Evolutionary conservation across 35 echinoderm and acorn worm species (phyloP).

Genomic region (Acanthaster planci): DNA sequence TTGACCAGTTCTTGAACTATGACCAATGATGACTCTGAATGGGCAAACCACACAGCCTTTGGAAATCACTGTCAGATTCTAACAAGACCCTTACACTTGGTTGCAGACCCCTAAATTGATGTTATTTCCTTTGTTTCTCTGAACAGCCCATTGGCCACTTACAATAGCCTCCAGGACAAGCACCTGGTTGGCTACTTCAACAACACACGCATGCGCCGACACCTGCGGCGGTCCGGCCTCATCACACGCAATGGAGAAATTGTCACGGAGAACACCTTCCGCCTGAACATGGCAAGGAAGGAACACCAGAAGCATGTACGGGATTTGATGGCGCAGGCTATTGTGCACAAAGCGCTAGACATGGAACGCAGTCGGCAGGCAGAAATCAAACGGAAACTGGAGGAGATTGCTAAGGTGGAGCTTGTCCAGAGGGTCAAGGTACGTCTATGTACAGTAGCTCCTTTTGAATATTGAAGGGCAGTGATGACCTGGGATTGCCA

Average conservation of each 20-base stretch:
- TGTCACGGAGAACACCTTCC: constrained; percentile 82
- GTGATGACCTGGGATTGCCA: no score
- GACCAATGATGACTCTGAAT: no score
- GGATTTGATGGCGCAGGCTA: constrained; percentile 94
- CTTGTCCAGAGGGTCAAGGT: constrained; percentile 88
- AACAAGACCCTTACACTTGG: no score
- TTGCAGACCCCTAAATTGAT: no score
- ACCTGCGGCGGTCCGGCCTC: constrained; percentile 84
- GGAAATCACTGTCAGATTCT: no score
- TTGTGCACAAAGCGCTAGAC: constrained; percentile 94
- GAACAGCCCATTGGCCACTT: constrained; percentile 83
- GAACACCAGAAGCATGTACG: constrained; percentile 94
- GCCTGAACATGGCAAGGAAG: constrained; percentile 92
- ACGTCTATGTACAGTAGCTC: no score
- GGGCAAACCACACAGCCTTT: no score
- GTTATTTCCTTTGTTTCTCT: background rate
- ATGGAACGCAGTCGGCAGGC: constrained; percentile 83
- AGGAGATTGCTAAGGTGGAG: constrained; percentile 94
- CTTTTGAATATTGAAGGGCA: no score
- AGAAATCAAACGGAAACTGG: constrained; percentile 89
- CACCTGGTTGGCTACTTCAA: constrained; percentile 98
- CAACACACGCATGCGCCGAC: constrained; percentile 84
- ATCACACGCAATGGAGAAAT: constrained; percentile 85
- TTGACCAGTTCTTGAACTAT: no score
- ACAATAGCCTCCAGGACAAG: constrained; percentile 97